Evolutionary conservation across 2,113 vertebrate genomes (phyloP).

Genomic region (Trochalopteron elliotii): DNA sequence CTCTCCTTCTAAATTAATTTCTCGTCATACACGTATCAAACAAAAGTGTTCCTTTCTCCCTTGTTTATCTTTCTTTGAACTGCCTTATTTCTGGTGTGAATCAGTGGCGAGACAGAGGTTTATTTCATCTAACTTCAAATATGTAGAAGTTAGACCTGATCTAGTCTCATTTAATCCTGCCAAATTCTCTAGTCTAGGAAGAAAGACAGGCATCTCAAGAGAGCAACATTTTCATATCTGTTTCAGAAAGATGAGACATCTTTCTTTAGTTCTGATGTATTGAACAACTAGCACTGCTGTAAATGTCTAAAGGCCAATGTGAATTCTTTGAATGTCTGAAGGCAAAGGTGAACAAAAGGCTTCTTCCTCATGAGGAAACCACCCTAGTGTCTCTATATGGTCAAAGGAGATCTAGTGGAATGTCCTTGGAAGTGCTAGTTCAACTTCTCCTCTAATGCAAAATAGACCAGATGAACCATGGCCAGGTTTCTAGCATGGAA

Average conservation of each 20-base stretch:
- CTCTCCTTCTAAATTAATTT: conserved; percentile 18
- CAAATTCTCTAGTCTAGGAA: background rate
- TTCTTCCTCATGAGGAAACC: background rate
- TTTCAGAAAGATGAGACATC: background rate
- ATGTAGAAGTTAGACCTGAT: background rate
- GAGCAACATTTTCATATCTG: background rate
- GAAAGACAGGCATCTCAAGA: background rate
- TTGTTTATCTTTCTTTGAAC: conserved; percentile 38
- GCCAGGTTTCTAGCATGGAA: background rate
- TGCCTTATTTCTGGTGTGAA: background rate
- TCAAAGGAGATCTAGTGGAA: background rate
- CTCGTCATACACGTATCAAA: background rate
- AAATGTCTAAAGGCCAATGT: background rate
- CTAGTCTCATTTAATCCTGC: background rate
- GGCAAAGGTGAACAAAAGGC: rapidly evolving
- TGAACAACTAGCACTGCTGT: background rate
- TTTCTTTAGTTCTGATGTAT: background rate
- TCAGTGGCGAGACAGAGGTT: background rate
- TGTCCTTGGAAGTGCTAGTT: background rate
- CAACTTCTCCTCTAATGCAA: background rate
- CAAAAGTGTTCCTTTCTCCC: background rate
- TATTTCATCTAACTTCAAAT: conserved; percentile 6
- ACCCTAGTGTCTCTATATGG: background rate
- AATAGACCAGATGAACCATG: background rate
- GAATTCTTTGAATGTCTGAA: background rate